These are phyloP conservation scores for Osmerus mordax DNA, from an alignment of 2,113 vertebrate species.

Conservation along the genomic window DNA sequence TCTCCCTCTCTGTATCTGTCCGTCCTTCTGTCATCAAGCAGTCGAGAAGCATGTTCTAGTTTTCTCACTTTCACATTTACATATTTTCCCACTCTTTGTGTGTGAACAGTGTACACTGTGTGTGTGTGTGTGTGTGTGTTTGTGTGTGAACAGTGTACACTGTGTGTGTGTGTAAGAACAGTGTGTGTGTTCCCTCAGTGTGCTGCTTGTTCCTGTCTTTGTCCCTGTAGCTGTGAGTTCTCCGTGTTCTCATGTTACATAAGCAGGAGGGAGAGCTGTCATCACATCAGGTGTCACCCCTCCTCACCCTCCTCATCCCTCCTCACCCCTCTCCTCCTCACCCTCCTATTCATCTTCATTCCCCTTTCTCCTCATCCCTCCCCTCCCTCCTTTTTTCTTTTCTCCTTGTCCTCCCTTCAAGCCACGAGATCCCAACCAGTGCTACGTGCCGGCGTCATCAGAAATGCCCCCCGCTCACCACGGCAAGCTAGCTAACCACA, in stretches of 20 bases:
- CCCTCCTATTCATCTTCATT: too few relatives aligned
- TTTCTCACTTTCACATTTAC: neutral
- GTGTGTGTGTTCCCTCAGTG: neutral
- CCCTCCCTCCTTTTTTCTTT: neutral
- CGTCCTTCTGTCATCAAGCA: neutral
- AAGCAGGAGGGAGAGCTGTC: neutral
- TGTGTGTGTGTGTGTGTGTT: constrained; percentile 9
- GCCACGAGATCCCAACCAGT: too few relatives aligned
- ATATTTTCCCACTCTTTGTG: neutral
- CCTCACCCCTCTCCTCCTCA: neutral
- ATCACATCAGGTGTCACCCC: neutral
- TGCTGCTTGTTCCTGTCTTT: neutral
- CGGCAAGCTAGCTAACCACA: too few relatives aligned
- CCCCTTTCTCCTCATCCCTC: neutral
- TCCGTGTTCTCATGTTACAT: neutral
- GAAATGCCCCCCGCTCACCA: too few relatives aligned
- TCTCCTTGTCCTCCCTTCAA: too few relatives aligned
- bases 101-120: neutral
- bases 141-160: constrained; percentile 3
- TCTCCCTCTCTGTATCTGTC: neutral
- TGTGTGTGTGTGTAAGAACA: constrained; percentile 12
- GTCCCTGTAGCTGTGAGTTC: neutral
- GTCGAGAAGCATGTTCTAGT: neutral
- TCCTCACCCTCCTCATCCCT: neutral
- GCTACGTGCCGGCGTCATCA: too few relatives aligned